Evolutionary conservation across 2,797 vertebrate species (phyloP), one percentile per base, ranked within the genome.

Genomic region (Micromesistius poutassou): DNA sequence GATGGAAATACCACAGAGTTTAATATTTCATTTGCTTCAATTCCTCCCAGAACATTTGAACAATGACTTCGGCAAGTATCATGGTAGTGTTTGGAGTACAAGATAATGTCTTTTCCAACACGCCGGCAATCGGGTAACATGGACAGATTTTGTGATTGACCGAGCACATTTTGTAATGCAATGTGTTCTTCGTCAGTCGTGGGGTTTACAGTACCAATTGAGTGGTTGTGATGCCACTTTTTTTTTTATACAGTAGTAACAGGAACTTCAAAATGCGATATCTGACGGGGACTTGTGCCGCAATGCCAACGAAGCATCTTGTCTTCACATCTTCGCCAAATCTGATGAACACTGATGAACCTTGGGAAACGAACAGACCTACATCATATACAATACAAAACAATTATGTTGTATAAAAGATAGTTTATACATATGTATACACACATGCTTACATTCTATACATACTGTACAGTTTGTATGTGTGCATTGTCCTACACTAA

Each of bases 321-420:
- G 79, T 86, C 85, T 74, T 82, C 73, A 78, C 73, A 77, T 30
- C 66, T 77, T 87, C 82, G 83, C 82, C 81, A 85, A 86, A 86
- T 82, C 33, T 2, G n/a, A 28, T 28, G 62, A 74, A 79, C 28
- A 82, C 78, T 73, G 78, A 76, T 74, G 78, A 84, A 78, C 50
- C 78, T 78, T 82, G 77, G 85, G 90, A 89, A 91, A 89, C 81
- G 89, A 90, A 90, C 82, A 72, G 86, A 92, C 85, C 85, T 88
- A 91, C 91, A 87, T 90, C 92, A 88, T 91, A 86, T 91, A 92
- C 91, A 82, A 92, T 94, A 93, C 92, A 94, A 94, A 94, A 92
- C 90, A 88, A 91, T 92, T 92, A 92, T 92, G 90, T 93, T 88
- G 92, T 93, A 93, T 93, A 93, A 93, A 93, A 93, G 93, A 93